Conservation (phyloP, 2,113 vertebrate species). For the Deroptyus accipitrinus region DNA sequence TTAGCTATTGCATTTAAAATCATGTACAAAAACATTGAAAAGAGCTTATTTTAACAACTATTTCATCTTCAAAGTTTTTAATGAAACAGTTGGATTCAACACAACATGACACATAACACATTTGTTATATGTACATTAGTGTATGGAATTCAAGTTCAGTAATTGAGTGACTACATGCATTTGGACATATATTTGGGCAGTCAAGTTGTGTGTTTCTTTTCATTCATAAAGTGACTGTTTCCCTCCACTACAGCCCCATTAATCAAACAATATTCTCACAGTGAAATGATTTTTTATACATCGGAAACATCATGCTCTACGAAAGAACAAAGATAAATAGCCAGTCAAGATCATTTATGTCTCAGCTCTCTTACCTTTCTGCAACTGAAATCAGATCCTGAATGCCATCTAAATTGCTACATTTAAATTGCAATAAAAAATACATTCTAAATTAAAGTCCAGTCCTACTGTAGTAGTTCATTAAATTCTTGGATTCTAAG, state of each 20-base stretch:
- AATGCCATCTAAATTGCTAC: background rate
- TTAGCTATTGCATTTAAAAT: slow-evolving; percentile 29
- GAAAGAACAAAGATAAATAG: background rate
- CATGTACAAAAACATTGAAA: background rate
- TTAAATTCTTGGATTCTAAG: background rate
- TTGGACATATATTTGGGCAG: background rate
- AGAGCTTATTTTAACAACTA: slow-evolving; percentile 8
- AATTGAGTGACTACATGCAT: background rate
- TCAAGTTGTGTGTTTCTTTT: background rate
- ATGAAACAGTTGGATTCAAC: slow-evolving; percentile 42
- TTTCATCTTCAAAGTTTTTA: slow-evolving; percentile 26
- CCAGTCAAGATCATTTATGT: background rate
- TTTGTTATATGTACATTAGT: background rate
- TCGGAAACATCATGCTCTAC: background rate
- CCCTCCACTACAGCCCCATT: background rate
- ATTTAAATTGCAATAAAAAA: background rate
- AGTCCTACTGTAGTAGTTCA: background rate
- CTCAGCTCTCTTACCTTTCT: background rate
- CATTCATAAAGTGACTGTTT: background rate
- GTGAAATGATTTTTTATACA: background rate
- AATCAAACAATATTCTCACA: background rate
- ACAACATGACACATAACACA: background rate
- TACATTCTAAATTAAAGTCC: background rate
- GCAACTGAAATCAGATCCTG: background rate
- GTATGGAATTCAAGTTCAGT: background rate